These are phyloP conservation scores for Patagioenas fasciata DNA, from an alignment of 2,113 vertebrate species.

Conservation along the genomic window DNA sequence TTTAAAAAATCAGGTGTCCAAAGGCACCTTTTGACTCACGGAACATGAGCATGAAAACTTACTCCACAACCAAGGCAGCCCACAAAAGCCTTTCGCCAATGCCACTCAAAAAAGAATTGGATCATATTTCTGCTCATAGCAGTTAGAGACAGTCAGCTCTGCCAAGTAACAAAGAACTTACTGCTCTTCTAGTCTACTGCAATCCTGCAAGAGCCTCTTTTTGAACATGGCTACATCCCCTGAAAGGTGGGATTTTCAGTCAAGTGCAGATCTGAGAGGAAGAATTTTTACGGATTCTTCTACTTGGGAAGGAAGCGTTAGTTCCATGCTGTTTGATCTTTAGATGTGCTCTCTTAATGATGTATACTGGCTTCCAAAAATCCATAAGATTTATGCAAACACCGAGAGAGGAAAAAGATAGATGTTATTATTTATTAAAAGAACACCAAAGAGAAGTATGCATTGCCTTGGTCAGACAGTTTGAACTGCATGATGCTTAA, in stretches of 20 bases:
- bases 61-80: not conserved
- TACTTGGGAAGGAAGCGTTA: not conserved
- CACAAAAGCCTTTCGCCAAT: not conserved
- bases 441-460: not conserved
- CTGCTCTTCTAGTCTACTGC: not conserved
- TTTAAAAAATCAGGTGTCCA: not conserved
- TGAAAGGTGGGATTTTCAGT: not conserved
- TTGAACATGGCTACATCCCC: not conserved
- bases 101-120: not conserved
- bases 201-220: not conserved
- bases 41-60: not conserved
- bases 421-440: not conserved
- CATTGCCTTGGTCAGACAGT: not conserved
- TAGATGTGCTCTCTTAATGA: not conserved
- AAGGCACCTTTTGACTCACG: not conserved
- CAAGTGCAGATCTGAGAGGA: not conserved
- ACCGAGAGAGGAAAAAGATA: not conserved
- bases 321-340: not conserved
- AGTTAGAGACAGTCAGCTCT: not conserved
- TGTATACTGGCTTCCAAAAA: not conserved
- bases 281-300: not conserved
- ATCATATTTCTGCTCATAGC: not conserved
- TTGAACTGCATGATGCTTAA: not conserved
- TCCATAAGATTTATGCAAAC: not conserved
- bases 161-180: not conserved